Conservation (phyloP, 2,113 vertebrate genomes). For the Pseudorectes ferrugineus region DNA sequence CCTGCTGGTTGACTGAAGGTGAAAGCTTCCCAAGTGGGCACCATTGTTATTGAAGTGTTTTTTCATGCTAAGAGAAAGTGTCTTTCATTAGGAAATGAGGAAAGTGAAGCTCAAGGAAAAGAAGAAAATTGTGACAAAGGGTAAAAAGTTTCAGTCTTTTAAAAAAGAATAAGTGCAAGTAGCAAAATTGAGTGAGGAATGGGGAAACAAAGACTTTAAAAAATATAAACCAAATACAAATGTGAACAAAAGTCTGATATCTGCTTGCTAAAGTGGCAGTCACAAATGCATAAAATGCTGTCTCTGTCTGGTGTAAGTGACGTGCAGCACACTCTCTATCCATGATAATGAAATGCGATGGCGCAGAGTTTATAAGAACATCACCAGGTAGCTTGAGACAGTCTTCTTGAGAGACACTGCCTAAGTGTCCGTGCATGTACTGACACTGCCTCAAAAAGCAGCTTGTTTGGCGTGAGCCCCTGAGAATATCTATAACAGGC, state of each 20-base stretch:
- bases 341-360: not conserved
- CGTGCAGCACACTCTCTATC: rapidly evolving
- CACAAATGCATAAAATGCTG: not conserved
- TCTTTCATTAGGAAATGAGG: not conserved
- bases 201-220: rapidly evolving
- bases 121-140: not conserved
- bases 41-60: not conserved
- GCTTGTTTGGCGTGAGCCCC: not conserved
- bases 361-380: not conserved
- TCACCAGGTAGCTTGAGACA: not conserved
- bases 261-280: not conserved
- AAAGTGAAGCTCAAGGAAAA: not conserved
- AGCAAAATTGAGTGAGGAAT: not conserved
- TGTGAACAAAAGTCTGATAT: not conserved
- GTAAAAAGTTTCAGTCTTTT: not conserved
- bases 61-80: not conserved
- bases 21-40: not conserved
- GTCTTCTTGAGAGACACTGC: not conserved
- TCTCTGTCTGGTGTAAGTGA: not conserved
- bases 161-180: not conserved
- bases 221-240: not conserved
- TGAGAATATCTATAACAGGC: rapidly evolving
- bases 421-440: rapidly evolving
- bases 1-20: not conserved
- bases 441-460: not conserved